Base-by-base conservation (phyloP, 35 echinoderm and acorn worm genomes). In the Stichopus chloronotus region DNA sequence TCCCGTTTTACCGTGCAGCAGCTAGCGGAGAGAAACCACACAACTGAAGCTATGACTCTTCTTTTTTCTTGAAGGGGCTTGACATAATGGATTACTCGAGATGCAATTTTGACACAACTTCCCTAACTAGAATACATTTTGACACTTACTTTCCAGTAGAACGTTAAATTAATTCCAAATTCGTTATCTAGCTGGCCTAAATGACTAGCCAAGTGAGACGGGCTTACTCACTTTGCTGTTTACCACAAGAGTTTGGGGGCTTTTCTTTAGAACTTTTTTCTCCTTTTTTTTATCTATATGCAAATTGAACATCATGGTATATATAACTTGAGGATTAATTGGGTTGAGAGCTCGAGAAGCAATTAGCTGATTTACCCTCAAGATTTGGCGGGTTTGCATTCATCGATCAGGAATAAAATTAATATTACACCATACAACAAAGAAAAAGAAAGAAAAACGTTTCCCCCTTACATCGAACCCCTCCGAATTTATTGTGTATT, bases 101-200 rank as follows among this genome's bases (percentile, higher is more conserved):
- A 53, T 56, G 5, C 57, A 58, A 58, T 85, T 55, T 21, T 85
- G 82, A 58, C 82, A 83, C 80, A 85, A 58, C 82, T 85, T 85
- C 54, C 82, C 55, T 19, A 85, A 85, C 82, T 85, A 85, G 82
- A 85, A 85, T 85, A 85, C 82, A 57, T 85, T 85, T 85, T 85
- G 82, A 85, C 82, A 85, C 82, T 85, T 85, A 58, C 24, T 53
- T 17, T 21, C 24, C 57, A 56, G 55, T 53, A 56, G 13, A n/a
- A 85, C 82, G 82, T 85, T 85, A 58, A 85, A 58, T 85, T 85
- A 85, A 85, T 85, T 85, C 82, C 57, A 59, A 59, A 85, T 85
- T 85, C 82, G 82, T 85, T 85, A 74, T 74, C 58, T 57, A 58
- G 54, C 82, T 85, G 82, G 82, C 82, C 82, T 85, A 85, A 58